These are phyloP conservation scores for Cryptoblepharus egeriae DNA, from an alignment of 2,797 vertebrate genomes.

Conservation along the genomic window DNA sequence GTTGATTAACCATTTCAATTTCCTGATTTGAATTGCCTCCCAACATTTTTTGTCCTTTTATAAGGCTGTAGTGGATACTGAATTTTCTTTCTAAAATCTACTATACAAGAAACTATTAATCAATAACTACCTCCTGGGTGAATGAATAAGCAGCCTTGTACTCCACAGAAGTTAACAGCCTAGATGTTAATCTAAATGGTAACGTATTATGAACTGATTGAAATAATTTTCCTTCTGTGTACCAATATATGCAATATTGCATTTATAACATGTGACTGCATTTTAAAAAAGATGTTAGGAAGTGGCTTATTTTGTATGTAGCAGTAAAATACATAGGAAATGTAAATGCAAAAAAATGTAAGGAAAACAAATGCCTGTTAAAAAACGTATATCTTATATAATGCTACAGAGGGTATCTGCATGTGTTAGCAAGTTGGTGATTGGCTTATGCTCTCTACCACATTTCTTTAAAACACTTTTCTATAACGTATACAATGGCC, in stretches of 20 bases:
- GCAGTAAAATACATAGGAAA: not conserved
- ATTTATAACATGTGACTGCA: not conserved
- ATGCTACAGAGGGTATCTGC: too few species aligned
- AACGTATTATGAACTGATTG: not conserved
- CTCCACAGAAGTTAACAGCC: conserved; percentile 13
- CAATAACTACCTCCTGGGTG: conserved; percentile 15
- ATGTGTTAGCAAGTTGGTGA: not conserved
- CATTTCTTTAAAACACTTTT: not conserved
- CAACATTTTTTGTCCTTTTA: not conserved
- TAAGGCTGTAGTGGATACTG: conserved; percentile 3
- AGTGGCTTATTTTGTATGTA: not conserved
- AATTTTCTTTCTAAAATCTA: not conserved
- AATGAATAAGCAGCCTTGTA: conserved; percentile 23
- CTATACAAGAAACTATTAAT: conserved; percentile 6
- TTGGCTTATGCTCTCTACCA: not conserved
- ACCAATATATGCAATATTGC: not conserved
- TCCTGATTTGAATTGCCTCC: too few species aligned
- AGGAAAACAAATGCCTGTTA: not conserved
- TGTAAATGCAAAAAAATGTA: not conserved
- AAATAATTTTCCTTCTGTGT: not conserved
- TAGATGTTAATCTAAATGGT: conserved; percentile 8
- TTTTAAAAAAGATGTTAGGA: not conserved
- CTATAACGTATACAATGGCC: not conserved
- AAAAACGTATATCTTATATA: too few species aligned
- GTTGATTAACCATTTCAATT: not conserved